Evolutionary conservation across 2,888 invertebrate species (phyloP).

Genomic region (Patella pellucida): DNA sequence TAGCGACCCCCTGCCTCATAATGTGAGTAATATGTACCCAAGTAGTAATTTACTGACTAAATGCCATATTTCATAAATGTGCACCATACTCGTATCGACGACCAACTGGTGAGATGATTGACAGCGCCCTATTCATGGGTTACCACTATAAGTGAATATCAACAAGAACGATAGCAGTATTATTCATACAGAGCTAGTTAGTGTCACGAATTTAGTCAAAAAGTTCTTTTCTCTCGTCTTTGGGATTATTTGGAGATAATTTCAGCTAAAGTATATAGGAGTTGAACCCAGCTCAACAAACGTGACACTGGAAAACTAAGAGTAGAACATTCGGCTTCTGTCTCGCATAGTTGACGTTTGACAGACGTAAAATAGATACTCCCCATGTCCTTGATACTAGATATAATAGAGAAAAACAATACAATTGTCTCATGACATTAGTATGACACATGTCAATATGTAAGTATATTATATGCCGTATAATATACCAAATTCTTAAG

Average conservation of each 20-base stretch:
- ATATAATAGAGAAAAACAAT: constrained; percentile 8
- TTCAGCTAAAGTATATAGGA: background rate
- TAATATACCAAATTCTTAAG: no score
- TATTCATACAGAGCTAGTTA: background rate
- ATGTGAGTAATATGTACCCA: constrained; percentile 8
- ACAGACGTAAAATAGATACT: background rate
- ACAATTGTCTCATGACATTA: constrained; percentile 3
- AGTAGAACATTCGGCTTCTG: background rate
- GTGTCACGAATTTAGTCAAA: constrained; percentile 10
- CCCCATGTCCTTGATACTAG: background rate
- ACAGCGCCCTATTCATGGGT: background rate
- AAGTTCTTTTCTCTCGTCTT: background rate
- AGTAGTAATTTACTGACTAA: constrained; percentile 11
- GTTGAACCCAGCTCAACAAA: background rate
- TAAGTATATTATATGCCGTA: no score
- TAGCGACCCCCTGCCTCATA: background rate
- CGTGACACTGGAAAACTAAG: background rate
- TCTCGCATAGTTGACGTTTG: constrained; percentile 2
- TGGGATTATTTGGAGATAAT: background rate
- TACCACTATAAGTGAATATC: background rate
- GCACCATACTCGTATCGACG: background rate
- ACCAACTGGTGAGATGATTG: background rate
- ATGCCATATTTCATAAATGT: constrained; percentile 12
- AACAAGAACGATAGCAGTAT: background rate
- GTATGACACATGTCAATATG: constrained; percentile 4